These are phyloP conservation scores for Drosophila pseudotakahashii DNA, from an alignment of 2,888 invertebrate species.

Conservation along the genomic window DNA sequence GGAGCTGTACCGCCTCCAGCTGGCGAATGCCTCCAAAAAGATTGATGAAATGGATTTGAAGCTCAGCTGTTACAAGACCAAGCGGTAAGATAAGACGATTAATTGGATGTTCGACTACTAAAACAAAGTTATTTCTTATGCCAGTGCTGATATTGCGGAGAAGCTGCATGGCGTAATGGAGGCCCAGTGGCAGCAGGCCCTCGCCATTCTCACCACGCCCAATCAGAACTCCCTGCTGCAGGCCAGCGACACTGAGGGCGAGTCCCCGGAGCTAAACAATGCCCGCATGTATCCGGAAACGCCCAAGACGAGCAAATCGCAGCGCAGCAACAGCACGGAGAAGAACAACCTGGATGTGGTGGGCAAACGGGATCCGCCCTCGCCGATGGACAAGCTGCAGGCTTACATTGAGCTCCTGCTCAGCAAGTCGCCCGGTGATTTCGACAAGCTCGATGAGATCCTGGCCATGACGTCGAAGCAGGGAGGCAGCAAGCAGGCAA, in stretches of 20 bases:
- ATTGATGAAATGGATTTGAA: conserved; percentile 88
- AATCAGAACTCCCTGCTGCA: conserved; percentile 60
- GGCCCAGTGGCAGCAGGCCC: conserved; percentile 91
- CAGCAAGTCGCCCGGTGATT: conserved; percentile 85
- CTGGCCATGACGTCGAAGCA: conserved; percentile 68
- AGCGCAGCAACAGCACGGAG: conserved; percentile 66
- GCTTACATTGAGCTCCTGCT: conserved; percentile 85
- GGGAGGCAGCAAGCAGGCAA: conserved; percentile 33
- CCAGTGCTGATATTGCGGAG: conserved; percentile 89
- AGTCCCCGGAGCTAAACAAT: conserved; percentile 73
- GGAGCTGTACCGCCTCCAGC: conserved; percentile 88
- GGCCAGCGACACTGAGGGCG: conserved; percentile 54
- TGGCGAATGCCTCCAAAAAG: conserved; percentile 89
- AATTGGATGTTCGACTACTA: neutral
- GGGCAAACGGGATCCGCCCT: conserved; percentile 58
- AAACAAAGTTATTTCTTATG: conserved; percentile 26
- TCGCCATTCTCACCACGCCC: conserved; percentile 87
- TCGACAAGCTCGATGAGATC: conserved; percentile 82
- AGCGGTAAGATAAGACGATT: conserved; percentile 62
- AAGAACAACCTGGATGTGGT: conserved; percentile 71
- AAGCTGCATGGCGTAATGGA: conserved; percentile 92
- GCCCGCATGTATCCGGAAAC: conserved; percentile 79
- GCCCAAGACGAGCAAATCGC: conserved; percentile 80
- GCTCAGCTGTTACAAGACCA: conserved; percentile 82
- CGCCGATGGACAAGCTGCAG: conserved; percentile 80